Conservation (phyloP, 2,888 invertebrate species). For the Eulithis prunata region DNA sequence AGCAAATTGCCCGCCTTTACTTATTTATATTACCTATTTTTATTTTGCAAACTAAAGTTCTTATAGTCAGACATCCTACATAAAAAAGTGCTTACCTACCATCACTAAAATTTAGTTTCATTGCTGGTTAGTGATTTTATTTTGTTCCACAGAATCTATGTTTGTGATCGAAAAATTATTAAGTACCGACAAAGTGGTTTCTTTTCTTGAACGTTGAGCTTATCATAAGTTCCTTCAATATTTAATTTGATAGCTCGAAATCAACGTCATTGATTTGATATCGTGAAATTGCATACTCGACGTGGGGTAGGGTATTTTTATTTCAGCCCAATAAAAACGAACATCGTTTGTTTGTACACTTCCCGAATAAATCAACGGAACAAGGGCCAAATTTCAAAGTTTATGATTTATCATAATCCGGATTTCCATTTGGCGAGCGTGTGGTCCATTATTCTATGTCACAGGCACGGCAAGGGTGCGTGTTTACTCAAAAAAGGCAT, state of each 20-base stretch:
- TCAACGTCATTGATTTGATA: constrained; percentile 10
- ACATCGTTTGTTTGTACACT: constrained; percentile 68
- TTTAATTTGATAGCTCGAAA: constrained; percentile 11
- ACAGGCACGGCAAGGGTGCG: constrained; percentile 77
- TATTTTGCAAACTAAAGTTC: too few species aligned
- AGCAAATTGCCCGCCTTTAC: neutral
- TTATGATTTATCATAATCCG: constrained; percentile 83
- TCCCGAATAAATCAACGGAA: constrained; percentile 74
- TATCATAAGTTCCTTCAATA: neutral
- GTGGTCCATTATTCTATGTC: constrained; percentile 81
- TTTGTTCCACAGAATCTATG: too few species aligned
- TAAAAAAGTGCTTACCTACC: too few species aligned
- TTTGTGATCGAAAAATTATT: neutral
- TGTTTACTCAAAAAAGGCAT: constrained; percentile 66
- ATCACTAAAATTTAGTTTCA: too few species aligned
- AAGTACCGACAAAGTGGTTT: neutral
- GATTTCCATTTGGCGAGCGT: constrained; percentile 79
- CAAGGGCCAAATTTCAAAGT: constrained; percentile 79
- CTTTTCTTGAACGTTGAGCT: neutral
- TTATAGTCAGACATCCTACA: too few species aligned
- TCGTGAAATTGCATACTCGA: constrained; percentile 16
- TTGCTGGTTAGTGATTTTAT: neutral
- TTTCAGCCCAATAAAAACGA: constrained; percentile 55
- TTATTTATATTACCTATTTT: too few species aligned
- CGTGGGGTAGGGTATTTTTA: constrained; percentile 21